Conservation (phyloP, 2,888 invertebrate species). For the Acanthosepion lycidas region DNA sequence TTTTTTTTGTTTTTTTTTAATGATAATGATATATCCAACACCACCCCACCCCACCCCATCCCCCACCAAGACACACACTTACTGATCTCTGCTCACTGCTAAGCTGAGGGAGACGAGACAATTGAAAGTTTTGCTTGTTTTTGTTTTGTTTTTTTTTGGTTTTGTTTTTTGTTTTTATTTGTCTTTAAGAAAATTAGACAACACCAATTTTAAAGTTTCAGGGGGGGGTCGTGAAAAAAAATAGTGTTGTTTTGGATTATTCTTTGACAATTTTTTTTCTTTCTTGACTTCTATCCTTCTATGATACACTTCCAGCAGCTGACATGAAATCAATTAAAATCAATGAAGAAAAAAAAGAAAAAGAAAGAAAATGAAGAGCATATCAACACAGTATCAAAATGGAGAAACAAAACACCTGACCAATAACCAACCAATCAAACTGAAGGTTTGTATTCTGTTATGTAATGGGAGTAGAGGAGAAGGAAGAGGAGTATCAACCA, state of each 20-base stretch:
- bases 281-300: background rate
- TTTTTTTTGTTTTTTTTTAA: background rate
- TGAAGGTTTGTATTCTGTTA: background rate
- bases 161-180: no score
- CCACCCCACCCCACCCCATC: background rate
- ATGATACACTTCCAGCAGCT: background rate
- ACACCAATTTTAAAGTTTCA: background rate
- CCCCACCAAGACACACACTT: background rate
- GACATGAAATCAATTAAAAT: conserved; percentile 33
- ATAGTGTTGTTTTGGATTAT: background rate
- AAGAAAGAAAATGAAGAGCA: background rate
- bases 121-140: background rate
- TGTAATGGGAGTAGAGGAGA: background rate
- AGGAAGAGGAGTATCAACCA: background rate
- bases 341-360: background rate
- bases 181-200: background rate
- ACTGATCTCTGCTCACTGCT: background rate
- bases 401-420: background rate
- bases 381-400: background rate
- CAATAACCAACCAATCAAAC: conserved; percentile 33
- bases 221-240: background rate
- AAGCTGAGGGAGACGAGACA: background rate
- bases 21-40: background rate
- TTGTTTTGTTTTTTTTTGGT: no score
- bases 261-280: background rate